Percentiles rank a stretch among this genome's conserved stretches.
Evolutionary conservation across 2,797 vertebrate species (phyloP).

Genomic region (Ptychadena robeensis): DNA sequence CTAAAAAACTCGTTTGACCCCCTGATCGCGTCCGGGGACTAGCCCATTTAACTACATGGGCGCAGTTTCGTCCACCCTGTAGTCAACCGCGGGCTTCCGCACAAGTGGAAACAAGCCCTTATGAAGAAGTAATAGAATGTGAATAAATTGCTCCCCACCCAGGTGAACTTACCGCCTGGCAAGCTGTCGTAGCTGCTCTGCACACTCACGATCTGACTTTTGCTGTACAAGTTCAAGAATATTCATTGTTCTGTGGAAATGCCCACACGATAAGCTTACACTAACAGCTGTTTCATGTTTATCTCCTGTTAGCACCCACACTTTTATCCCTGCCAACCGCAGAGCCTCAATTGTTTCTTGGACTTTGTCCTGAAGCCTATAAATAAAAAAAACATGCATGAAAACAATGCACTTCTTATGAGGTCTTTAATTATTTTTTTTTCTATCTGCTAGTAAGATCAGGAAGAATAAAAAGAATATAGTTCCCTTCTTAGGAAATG

Average conservation of each 20-base stretch:
- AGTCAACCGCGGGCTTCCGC: no score
- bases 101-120: no score
- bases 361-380: conserved; percentile 93
- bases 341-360: conserved; percentile 95
- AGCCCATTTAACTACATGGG: no score
- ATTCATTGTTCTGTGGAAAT: conserved; percentile 96
- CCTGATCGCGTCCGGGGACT: no score
- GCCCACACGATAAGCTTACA: conserved; percentile 94
- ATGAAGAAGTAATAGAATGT: no score
- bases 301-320: conserved; percentile 97
- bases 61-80: no score
- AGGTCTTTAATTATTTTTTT: no score
- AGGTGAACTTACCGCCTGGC: conserved; percentile 81
- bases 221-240: conserved; percentile 93
- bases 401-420: no score
- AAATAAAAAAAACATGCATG: conserved; percentile 48
- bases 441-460: no score
- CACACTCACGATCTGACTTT: conserved; percentile 89
- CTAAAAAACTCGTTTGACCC: no score
- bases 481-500: no score
- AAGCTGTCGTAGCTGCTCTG: conserved; percentile 87
- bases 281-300: conserved; percentile 96
- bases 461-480: no score
- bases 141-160: neutral
- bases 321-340: conserved; percentile 93